A percentile compares a stretch with the other conserved stretches of the same genome.
Evolutionary conservation across 1,140 invertebrate species (phyloP).

Genomic region (Epicauta chinensis): DNA sequence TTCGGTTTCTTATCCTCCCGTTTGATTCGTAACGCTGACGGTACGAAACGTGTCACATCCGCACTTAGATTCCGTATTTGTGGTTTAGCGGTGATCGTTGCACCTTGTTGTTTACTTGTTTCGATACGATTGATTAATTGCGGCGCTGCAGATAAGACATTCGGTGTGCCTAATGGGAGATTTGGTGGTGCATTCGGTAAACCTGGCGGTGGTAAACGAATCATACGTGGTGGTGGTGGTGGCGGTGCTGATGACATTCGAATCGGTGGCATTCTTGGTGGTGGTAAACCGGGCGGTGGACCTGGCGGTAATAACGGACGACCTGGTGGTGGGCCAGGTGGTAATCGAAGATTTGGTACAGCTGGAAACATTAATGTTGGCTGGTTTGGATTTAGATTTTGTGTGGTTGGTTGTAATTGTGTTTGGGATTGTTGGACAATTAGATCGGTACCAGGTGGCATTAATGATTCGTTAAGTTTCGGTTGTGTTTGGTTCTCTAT

Average conservation of each 20-base stretch:
- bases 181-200: slow-evolving; percentile 45
- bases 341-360: slow-evolving; percentile 44
- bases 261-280: slow-evolving; percentile 44
- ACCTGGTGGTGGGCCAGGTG: slow-evolving; percentile 59
- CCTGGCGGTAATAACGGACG: slow-evolving; percentile 57
- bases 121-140: slow-evolving; percentile 60
- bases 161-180: slow-evolving; percentile 45
- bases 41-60: slow-evolving; percentile 92
- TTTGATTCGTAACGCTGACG: slow-evolving; percentile 85
- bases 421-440: slow-evolving; percentile 22
- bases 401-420: neutral
- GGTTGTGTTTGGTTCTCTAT: neutral
- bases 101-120: slow-evolving; percentile 50
- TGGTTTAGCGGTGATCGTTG: slow-evolving; percentile 89
- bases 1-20: slow-evolving; percentile 63
- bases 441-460: slow-evolving; percentile 34
- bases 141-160: slow-evolving; percentile 75
- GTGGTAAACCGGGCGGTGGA: slow-evolving; percentile 58
- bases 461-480: slow-evolving; percentile 18
- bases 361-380: slow-evolving; percentile 51
- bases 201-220: slow-evolving; percentile 50
- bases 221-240: slow-evolving; percentile 48
- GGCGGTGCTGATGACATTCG: slow-evolving; percentile 43
- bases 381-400: slow-evolving; percentile 40
- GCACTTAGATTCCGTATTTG: slow-evolving; percentile 92